These are phyloP conservation scores for Falco novaeseelandiae DNA, from an alignment of 2,797 vertebrate species.

Conservation along the genomic window DNA sequence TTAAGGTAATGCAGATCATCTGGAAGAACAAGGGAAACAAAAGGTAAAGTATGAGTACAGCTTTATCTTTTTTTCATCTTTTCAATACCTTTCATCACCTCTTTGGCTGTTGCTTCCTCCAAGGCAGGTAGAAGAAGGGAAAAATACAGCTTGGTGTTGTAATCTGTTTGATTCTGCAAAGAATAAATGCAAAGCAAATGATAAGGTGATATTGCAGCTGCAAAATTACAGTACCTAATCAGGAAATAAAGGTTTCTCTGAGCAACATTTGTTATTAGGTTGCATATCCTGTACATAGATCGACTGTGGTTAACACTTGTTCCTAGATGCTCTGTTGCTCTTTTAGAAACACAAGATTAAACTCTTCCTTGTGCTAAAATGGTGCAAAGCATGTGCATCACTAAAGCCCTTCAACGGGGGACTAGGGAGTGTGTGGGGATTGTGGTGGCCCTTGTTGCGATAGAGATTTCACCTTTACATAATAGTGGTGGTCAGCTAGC, in stretches of 20 bases:
- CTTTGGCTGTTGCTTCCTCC: not conserved
- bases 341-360: not conserved
- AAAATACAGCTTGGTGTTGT: not conserved
- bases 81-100: not conserved
- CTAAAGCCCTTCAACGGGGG: not conserved
- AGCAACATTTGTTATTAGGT: not conserved
- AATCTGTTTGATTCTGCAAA: not conserved
- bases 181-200: not conserved
- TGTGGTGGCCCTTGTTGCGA: not conserved
- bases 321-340: not conserved
- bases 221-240: not conserved
- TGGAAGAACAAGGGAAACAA: not conserved
- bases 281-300: not conserved
- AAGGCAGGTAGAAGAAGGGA: not conserved
- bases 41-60: conserved; percentile 14
- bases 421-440: not conserved
- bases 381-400: not conserved
- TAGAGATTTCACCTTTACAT: not conserved
- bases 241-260: conserved; percentile 14
- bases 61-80: not conserved
- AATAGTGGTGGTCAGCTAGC: not conserved
- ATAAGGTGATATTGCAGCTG: not conserved
- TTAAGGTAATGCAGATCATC: conserved; percentile 25
- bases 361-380: not conserved
- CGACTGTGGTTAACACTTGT: not conserved